Evolutionary conservation across 1,140 invertebrate species (phyloP), one percentile per base, ranked within the genome.

Genomic region (Zaprionus camerounensis): DNA sequence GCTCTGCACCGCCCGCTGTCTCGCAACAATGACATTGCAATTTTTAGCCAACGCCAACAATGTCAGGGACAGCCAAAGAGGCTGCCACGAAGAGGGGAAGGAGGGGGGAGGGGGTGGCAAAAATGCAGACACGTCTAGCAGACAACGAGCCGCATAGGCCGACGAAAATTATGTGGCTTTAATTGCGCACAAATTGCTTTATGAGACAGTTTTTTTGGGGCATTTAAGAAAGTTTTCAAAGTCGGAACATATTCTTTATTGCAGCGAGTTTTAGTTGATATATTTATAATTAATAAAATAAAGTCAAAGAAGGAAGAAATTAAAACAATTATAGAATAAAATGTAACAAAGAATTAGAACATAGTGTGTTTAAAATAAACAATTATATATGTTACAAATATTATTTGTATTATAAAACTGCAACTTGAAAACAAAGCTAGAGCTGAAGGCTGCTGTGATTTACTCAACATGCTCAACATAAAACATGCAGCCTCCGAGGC

Each of bases 21-120:
- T 83, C 78, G 78, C 78, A 88, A 88, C 85, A 88, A 90, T 88
- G 84, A 88, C 84, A 88, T 88, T 88, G 84, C 84, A 90, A 87
- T 88, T 88, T 88, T 88, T 90, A 88, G 83, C 70, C 77, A 57
- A 64, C 76, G 73, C 71, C 82, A 86, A 73, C 77, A 87, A 66
- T 84, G 87, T 84, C 78, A 83, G 84, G 84, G 84, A 58, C 72
- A 74, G 38, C 53, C 74, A 44, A 64, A 58, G 69, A 59, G 57
- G 24, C 49, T 9, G 41, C 7, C 41, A 61, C 62, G 49, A 20
- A 53, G 49, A 46, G 67, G 20, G 2, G 28, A 6, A 38, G 13
- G 15, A 61, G 20, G 12, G 31, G 24, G n/a, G 12, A 46, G 41
- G n/a, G 44, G 9, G 7, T 11, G 2, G 20, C 13, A 24, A 53